phyloP scores from a whole-genome alignment of 2,797 vertebrate species.

The Phoxinus dragarum region DNA sequence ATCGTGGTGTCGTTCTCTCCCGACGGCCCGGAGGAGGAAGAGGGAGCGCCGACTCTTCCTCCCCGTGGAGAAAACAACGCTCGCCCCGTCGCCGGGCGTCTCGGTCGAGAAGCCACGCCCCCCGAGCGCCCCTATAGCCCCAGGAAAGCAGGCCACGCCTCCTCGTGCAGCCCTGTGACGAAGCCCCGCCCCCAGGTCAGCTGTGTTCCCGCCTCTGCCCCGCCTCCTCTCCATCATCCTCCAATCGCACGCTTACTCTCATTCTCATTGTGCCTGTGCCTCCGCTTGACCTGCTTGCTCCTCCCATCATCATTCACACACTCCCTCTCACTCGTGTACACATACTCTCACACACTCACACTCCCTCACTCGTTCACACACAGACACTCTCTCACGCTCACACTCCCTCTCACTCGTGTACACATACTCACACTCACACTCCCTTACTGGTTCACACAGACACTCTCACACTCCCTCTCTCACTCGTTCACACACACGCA shows the following conservation, averaged over 20 bases:
- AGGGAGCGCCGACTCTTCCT: constrained; percentile 75
- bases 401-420: too few species aligned
- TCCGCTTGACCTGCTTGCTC: constrained; percentile 1
- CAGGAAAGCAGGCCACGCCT: constrained; percentile 82
- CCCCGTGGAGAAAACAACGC: constrained; percentile 87
- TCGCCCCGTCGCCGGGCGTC: constrained; percentile 86
- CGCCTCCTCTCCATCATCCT: constrained; percentile 60
- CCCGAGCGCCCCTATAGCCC: constrained; percentile 85
- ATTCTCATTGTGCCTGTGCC: constrained; percentile 6
- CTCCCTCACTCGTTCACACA: too few species aligned
- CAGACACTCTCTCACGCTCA: too few species aligned
- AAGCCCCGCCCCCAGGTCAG: constrained; percentile 89
- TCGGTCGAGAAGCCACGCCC: constrained; percentile 76
- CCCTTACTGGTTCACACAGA: too few species aligned
- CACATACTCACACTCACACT: too few species aligned
- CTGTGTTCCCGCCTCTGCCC: constrained; percentile 80
- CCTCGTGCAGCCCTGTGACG: constrained; percentile 67
- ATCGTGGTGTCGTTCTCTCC: constrained; percentile 91
- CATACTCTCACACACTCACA: too few species aligned
- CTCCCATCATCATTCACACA: too few species aligned
- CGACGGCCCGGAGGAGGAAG: constrained; percentile 75
- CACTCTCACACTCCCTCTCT: too few species aligned
- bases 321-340: too few species aligned
- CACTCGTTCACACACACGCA: too few species aligned
- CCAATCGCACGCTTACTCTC: constrained; percentile 52